Evolutionary conservation across 92 coral and sea anemone species (phyloP).

Genomic region (Umimayanthus chanpuru): DNA sequence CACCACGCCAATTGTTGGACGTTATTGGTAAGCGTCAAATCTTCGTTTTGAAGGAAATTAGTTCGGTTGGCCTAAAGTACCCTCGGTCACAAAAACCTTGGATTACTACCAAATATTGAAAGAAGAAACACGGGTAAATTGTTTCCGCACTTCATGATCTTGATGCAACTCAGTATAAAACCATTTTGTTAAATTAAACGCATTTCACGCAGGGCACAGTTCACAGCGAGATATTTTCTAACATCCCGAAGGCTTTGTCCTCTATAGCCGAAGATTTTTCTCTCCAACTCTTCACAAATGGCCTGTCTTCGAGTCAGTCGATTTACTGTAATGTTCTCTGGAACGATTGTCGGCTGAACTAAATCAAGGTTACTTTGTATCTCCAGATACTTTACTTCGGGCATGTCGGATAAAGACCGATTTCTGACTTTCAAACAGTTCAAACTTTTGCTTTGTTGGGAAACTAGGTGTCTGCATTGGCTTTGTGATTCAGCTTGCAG

Average conservation of each 20-base stretch:
- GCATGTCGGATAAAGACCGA: neutral
- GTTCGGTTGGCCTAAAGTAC: too few species aligned
- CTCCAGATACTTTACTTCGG: neutral
- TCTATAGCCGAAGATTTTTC: conserved; percentile 52
- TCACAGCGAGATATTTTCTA: conserved; percentile 71
- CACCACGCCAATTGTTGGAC: too few species aligned
- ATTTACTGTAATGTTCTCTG: conserved; percentile 27
- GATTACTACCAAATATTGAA: too few species aligned
- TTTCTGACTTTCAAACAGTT: neutral
- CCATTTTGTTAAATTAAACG: conserved; percentile 43
- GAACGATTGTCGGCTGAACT: neutral
- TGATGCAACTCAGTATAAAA: neutral
- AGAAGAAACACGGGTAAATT: neutral
- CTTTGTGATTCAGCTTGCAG: neutral
- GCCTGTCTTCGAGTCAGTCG: conserved; percentile 64
- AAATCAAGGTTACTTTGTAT: neutral
- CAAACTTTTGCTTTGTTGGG: neutral
- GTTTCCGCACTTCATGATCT: neutral
- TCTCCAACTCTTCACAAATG: conserved; percentile 91
- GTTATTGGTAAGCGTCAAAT: too few species aligned
- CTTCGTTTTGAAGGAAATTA: too few species aligned
- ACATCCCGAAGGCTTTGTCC: conserved; percentile 75
- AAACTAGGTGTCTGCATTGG: neutral
- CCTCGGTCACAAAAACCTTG: too few species aligned
- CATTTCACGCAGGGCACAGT: conserved; percentile 68